Evolutionary conservation across 2,113 vertebrate species (phyloP), one percentile per base, ranked within the genome.

Genomic region (Charina bottae): DNA sequence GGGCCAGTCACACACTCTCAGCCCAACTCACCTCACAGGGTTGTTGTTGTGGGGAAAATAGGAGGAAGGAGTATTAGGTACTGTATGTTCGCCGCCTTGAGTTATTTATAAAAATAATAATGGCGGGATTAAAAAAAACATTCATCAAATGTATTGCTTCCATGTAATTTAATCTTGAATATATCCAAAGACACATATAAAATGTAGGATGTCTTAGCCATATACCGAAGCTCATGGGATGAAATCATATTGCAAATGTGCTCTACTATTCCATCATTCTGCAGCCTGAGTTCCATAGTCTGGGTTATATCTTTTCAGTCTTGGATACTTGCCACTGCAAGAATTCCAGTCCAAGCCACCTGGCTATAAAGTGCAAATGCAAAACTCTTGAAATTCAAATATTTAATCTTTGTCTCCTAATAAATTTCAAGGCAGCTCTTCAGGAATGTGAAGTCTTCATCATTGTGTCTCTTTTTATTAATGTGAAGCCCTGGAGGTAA

Each of bases 281-380:
- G 68, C 4, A 88, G 86, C 90, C 62, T 8, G 4, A 85, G 26
- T 62, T 92, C 91, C 58, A 91, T 21, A 28, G 58, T 53, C 37
- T 72, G 15, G 6, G 37, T 23, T 24, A 2, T 64, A 68, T 87
- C 93, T 92, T 85, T 54, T 24, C 87, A 85, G 10, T 33, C 87
- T 83, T 93, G 94, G 95, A 95, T 49, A 55, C 62, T 59, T 93
- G 95, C 93, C 96, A 95, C 90, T 37, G 33, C 46, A 37, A 90
- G 84, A 93, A 94, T 68, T 93, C 91, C 93, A 94, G 93, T 92
- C 85, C 94, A 94, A 94, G 68, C 89, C 93, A 94, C 92, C 94
- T 93, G 94, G 90, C 90, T 93, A 91, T 91, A 95, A 95, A 96
- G 93, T 54, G 10, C 88, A 93, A 94, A 88, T 21, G 84, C 64